A percentile compares a stretch with the other conserved stretches of the same genome.
Conservation (phyloP, 1,140 invertebrate genomes). For the Pissodes strobi region DNA sequence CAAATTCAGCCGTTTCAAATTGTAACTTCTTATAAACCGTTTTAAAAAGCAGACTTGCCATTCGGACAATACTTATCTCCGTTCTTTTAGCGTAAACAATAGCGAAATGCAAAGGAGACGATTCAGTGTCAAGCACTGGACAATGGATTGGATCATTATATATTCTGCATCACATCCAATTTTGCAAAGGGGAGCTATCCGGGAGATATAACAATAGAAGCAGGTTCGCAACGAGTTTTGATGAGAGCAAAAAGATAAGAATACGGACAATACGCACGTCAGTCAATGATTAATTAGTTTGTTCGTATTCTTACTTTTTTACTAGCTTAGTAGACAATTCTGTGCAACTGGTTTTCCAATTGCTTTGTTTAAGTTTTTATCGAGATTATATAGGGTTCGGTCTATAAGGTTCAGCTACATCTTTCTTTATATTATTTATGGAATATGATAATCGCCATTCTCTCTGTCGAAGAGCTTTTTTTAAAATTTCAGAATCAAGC, state of each 20-base stretch:
- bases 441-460: too few species aligned
- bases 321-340: neutral
- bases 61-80: conserved; percentile 17
- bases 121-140: conserved; percentile 42
- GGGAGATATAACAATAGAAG: conserved; percentile 49
- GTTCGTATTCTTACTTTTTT: conserved; percentile 37
- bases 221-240: conserved; percentile 44
- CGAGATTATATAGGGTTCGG: too few species aligned
- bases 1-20: conserved; percentile 31
- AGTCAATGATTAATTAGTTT: conserved; percentile 43
- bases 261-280: conserved; percentile 43
- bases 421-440: too few species aligned
- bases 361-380: neutral
- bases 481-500: too few species aligned
- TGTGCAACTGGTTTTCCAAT: conserved; percentile 14
- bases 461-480: too few species aligned
- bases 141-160: conserved; percentile 49
- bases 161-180: conserved; percentile 49
- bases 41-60: conserved; percentile 18
- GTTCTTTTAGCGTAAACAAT: conserved; percentile 40
- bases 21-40: conserved; percentile 20
- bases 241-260: conserved; percentile 39
- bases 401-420: too few species aligned
- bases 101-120: conserved; percentile 42
- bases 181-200: conserved; percentile 45